Evolutionary conservation across 1,140 invertebrate genomes (phyloP), one percentile per base, ranked within the genome.

Genomic region (Aphelenchoides avenae): DNA sequence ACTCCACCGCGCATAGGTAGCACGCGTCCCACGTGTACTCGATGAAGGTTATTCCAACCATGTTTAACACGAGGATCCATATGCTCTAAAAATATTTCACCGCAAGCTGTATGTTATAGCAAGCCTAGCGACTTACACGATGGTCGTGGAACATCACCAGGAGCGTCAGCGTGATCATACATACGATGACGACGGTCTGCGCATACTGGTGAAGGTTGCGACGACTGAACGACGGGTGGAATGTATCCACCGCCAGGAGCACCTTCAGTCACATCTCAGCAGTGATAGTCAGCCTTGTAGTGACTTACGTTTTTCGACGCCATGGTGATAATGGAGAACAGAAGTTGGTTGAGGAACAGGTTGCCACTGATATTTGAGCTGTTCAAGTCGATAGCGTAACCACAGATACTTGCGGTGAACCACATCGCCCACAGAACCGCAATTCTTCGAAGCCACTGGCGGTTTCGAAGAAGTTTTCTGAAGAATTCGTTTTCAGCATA

Each of bases 11-110:
- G 47, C 67, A 70, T n/a, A 70, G 54, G 50, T 68, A 68, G 26
- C 64, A 67, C 15, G 64, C 64, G 52, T 67, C 64, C 64, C 64
- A 67, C 1, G 71, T 72, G 44, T 75, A 75, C 41, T 73, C 70
- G 51, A 73, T 68, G 52, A 73, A 73, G 2, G 75, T 59, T 3
- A 62, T 69, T 11, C 70, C 70, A 26, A 69, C 52, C 2, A 75
- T 37, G 43, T 72, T 73, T 13, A 69, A 37, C n/a, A 75, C 46
- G 18, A 73, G 56, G 50, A 73, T 68, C 5, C 34, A 54, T 1
- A 68, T 41, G 26, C 69, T 61, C 69, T 71, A 46, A 44, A 66
- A 48, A 6, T 51, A 18, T 40, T 51, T 20, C 7, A 39, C 5
- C 15, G 9, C 26, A 50, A 50, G 22, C 15, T 39, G 24, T 39